phyloP scores from a whole-genome alignment of 2,113 vertebrate genomes.

The Pagrus major region DNA sequence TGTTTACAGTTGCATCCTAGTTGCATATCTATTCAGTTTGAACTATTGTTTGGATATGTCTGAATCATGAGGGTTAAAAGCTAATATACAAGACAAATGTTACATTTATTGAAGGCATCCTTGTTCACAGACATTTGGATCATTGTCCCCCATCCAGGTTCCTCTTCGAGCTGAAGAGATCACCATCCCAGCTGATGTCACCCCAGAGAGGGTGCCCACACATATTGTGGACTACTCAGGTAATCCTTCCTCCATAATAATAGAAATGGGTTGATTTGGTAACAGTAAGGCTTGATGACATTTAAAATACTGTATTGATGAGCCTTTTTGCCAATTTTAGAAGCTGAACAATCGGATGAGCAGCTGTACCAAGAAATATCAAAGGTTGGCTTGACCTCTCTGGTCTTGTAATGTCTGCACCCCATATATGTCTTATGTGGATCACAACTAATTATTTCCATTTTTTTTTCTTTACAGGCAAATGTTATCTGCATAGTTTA shows the following conservation, averaged over 20 bases:
- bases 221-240: slow-evolving; percentile 99
- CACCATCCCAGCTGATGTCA: slow-evolving; percentile 98
- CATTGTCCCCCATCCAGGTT: slow-evolving; percentile 84
- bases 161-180: slow-evolving; percentile 97
- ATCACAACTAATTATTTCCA: slow-evolving; percentile 5
- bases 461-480: slow-evolving; percentile 90
- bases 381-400: slow-evolving; percentile 85
- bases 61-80: neutral
- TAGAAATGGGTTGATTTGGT: neutral
- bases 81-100: neutral
- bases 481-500: slow-evolving; percentile 99
- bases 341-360: slow-evolving; percentile 97
- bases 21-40: neutral
- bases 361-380: slow-evolving; percentile 97
- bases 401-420: neutral
- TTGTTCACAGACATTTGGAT: neutral
- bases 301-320: neutral
- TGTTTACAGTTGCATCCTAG: neutral
- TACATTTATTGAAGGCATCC: neutral
- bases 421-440: neutral
- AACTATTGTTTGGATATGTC: neutral
- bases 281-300: neutral
- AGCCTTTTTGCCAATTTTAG: slow-evolving; percentile 77
- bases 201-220: slow-evolving; percentile 97
- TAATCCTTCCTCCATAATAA: slow-evolving; percentile 53